These are phyloP conservation scores for Orchestia grillus DNA, from an alignment of 1,140 invertebrate species.

Conservation along the genomic window DNA sequence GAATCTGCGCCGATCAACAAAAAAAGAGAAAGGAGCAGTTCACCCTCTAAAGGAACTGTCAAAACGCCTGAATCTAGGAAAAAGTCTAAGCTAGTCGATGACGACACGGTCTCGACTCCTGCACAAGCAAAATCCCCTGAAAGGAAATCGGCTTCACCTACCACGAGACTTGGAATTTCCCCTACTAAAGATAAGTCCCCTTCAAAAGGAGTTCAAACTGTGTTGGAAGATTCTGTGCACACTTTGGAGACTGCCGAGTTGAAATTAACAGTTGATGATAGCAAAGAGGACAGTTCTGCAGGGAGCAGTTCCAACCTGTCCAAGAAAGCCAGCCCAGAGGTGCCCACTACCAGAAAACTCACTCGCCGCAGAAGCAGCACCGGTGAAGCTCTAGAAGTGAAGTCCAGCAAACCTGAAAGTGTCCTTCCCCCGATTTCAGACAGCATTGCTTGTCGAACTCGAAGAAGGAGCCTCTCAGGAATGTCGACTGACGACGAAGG, in stretches of 20 bases:
- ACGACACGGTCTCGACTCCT: background rate
- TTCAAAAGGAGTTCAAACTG: background rate
- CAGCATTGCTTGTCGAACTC: constrained; percentile 24
- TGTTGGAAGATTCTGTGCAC: background rate
- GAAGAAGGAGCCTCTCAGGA: constrained; percentile 18
- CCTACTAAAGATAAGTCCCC: background rate
- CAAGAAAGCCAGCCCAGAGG: background rate
- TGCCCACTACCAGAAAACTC: background rate
- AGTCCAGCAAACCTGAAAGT: background rate
- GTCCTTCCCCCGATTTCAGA: background rate
- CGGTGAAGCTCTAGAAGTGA: background rate
- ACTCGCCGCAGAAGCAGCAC: background rate
- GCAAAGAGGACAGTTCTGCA: background rate
- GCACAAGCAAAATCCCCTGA: background rate
- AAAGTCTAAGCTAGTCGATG: background rate
- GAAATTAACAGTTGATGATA: background rate
- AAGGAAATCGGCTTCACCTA: background rate
- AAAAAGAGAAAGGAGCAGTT: constrained; percentile 8
- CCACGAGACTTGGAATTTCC: background rate
- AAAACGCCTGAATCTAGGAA: background rate
- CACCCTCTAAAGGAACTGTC: background rate
- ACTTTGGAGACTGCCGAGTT: background rate
- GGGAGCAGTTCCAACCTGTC: background rate
- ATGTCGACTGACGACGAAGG: constrained; percentile 33
- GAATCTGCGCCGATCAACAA: background rate